phyloP scores from a whole-genome alignment of 2,113 vertebrate species.

The Egretta garzetta region DNA sequence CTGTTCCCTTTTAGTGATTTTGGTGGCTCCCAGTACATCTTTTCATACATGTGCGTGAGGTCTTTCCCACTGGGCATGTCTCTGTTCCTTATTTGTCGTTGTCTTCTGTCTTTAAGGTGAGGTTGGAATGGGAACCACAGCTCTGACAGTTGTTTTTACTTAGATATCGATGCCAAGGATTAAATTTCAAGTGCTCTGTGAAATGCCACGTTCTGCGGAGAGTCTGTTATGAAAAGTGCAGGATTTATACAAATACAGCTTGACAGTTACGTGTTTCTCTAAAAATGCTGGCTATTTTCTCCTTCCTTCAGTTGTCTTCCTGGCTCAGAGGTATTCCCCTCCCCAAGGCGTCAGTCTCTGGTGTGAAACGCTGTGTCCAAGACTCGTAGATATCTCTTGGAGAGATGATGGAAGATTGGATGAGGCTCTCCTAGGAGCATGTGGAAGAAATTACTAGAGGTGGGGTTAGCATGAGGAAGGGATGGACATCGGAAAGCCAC shows the following conservation, averaged over 20 bases:
- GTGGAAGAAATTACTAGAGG: background rate
- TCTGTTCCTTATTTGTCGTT: background rate
- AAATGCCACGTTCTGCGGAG: background rate
- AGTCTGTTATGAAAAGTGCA: background rate
- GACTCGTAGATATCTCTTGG: background rate
- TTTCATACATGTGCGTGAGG: background rate
- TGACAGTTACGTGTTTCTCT: background rate
- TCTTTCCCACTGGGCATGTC: background rate
- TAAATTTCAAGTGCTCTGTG: conserved; percentile 11
- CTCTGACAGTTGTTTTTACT: background rate
- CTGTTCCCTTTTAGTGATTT: background rate
- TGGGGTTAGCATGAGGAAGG: background rate
- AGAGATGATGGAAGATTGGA: background rate
- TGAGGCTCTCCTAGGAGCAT: background rate
- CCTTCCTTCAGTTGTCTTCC: background rate
- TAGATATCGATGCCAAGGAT: background rate
- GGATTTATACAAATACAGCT: conserved; percentile 15
- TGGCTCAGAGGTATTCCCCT: background rate
- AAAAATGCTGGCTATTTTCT: background rate
- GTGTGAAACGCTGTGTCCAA: background rate
- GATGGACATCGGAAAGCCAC: background rate
- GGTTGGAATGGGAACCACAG: background rate
- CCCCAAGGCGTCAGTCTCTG: background rate
- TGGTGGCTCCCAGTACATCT: background rate
- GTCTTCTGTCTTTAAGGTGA: background rate